These are phyloP conservation scores for Cyanoramphus novaezelandiae DNA, from an alignment of 2,113 vertebrate genomes.

Conservation along the genomic window DNA sequence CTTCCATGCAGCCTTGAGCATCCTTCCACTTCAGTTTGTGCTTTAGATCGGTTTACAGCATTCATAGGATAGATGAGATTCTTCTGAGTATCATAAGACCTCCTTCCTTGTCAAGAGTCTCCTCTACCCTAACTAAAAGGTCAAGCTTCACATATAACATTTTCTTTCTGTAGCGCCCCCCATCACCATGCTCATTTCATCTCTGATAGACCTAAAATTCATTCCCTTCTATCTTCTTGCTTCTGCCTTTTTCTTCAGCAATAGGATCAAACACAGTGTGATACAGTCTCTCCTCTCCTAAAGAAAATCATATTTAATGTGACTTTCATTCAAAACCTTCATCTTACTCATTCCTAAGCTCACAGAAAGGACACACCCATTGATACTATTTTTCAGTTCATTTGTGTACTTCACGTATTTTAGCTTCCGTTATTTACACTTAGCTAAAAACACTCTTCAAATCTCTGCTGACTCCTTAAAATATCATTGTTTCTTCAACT, in stretches of 20 bases:
- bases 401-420: background rate
- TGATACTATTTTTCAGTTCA: background rate
- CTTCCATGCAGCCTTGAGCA: background rate
- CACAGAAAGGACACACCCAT: background rate
- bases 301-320: background rate
- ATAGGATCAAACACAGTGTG: background rate
- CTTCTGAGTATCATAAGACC: background rate
- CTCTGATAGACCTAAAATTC: background rate
- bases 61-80: background rate
- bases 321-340: background rate
- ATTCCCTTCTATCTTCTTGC: background rate
- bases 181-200: background rate
- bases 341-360: background rate
- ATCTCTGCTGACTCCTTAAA: background rate
- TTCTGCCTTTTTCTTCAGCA: background rate
- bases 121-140: background rate
- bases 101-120: background rate
- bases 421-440: background rate
- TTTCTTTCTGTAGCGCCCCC: background rate
- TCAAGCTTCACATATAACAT: background rate
- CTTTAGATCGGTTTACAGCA: background rate
- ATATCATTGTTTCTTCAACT: background rate
- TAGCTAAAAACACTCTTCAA: background rate
- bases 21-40: background rate
- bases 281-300: background rate